These are phyloP conservation scores for Butastur rufipennis DNA, from an alignment of 2,113 vertebrate species.

Conservation along the genomic window DNA sequence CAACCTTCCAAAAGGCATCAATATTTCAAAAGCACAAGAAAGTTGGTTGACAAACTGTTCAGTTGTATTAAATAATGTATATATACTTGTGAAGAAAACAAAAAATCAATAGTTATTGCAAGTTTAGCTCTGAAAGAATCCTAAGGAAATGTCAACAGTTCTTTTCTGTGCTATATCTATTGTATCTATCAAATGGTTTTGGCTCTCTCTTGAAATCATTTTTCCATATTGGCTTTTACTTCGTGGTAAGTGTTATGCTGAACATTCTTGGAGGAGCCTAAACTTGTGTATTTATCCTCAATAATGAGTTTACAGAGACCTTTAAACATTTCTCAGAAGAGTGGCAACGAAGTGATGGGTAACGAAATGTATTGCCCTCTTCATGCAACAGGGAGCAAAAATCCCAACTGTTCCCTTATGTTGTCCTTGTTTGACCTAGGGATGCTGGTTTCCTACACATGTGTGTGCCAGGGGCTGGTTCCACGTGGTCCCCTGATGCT, in stretches of 20 bases:
- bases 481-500: too few relatives aligned
- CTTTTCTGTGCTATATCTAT: background rate
- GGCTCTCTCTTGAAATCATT: background rate
- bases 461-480: background rate
- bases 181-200: background rate
- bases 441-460: background rate
- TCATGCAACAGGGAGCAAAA: background rate
- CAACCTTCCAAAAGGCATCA: background rate
- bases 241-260: background rate
- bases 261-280: background rate
- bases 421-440: rapidly evolving
- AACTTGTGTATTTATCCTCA: background rate
- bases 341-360: background rate
- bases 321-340: background rate
- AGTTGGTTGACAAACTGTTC: slow-evolving; percentile 22
- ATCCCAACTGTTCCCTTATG: rapidly evolving
- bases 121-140: background rate
- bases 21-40: slow-evolving; percentile 8
- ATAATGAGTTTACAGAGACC: background rate
- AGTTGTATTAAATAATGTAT: slow-evolving; percentile 44
- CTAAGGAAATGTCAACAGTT: background rate
- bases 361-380: background rate
- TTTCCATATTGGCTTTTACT: background rate
- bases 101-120: slow-evolving; percentile 15
- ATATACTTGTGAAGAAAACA: background rate